Base-by-base conservation (phyloP, 2,797 vertebrate species). In the Gadopsis marmoratus region DNA sequence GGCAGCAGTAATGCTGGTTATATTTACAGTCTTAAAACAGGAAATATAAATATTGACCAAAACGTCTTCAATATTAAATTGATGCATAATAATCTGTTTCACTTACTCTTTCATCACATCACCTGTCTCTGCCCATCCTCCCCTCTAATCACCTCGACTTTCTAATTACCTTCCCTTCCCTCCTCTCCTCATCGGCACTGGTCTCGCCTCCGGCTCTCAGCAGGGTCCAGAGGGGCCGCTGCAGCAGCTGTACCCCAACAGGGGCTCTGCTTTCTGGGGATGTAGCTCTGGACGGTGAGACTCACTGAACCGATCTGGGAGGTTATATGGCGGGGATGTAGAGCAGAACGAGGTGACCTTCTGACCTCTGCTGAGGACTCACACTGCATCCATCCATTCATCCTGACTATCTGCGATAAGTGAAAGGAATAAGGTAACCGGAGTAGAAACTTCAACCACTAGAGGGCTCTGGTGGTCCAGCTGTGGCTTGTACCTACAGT, bases 391-490 rank as follows among this genome's bases (percentile, higher is more conserved):
- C 4, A 37, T 37, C 37, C 4, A 37, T 12, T 2, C 2, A n/a
- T 35, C 7, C 17, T 14, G 16, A 14, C 51, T 33, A 48, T 51
- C 21, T 19, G 31, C 45, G 21, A 54, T 53, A 3, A 19, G 33
- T 54, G 45, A 43, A 6, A 37, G 1, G 8, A 16, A n/a, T 14
- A 39, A 16, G 0, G 0, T 2, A 35, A 47, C 55, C 3, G 2
- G 17, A 59, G 72, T 5, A 78, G 54, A 47, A 9, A 58, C 62
- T 13, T 4, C 2, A 14, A 3, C 1, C 4, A 89, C 90, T 85
- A 90, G 93, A 91, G 90, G 90, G 90, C 4, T 84, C 51, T 79
- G 60, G 64, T 79, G 89, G 37, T 73, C 70, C 74, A 89, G 67
- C 63, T 21, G 50, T 83, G 59, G 37, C 37, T 7, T 63, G 76